Conservation (phyloP, 92 coral and sea anemone species). For the Heliopora coerulea region DNA sequence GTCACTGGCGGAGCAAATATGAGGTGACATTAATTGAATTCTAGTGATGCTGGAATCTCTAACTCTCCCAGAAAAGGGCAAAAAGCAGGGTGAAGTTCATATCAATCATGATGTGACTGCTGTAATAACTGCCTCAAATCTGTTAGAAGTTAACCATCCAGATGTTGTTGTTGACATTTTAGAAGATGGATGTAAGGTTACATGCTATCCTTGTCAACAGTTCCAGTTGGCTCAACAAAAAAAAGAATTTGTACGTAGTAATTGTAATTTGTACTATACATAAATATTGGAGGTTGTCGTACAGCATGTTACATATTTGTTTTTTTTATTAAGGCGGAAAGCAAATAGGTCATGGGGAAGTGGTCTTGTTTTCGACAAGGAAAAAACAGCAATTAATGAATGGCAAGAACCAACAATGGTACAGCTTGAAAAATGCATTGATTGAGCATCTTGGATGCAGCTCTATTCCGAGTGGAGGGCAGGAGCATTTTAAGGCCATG, state of each 20-base stretch:
- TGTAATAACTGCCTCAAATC: conserved; percentile 36
- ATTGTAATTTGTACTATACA: neutral
- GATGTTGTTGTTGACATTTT: conserved; percentile 26
- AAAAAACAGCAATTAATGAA: conserved; percentile 24
- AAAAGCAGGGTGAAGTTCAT: conserved; percentile 7
- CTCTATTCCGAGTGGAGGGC: conserved; percentile 31
- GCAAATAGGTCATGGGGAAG: neutral
- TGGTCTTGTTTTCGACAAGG: conserved; percentile 3
- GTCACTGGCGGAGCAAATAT: conserved; percentile 21
- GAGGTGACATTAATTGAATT: conserved; percentile 27
- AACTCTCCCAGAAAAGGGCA: conserved; percentile 21
- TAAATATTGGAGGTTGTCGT: too few species aligned
- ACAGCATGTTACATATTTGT: neutral
- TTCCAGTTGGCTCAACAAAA: conserved; percentile 27
- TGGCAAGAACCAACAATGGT: conserved; percentile 35
- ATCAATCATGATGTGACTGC: conserved; percentile 27
- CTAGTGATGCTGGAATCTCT: conserved; percentile 32
- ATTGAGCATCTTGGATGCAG: conserved; percentile 40
- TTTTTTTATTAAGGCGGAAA: conserved; percentile 1
- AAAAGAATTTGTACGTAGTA: conserved; percentile 1
- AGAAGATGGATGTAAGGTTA: conserved; percentile 42
- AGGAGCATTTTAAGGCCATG: conserved; percentile 40
- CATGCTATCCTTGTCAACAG: conserved; percentile 36
- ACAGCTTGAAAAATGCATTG: conserved; percentile 27
- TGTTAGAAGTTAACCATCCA: conserved; percentile 31